Evolutionary conservation across 1,140 invertebrate genomes (phyloP).

Genomic region (Cyphomyrmex costatus): DNA sequence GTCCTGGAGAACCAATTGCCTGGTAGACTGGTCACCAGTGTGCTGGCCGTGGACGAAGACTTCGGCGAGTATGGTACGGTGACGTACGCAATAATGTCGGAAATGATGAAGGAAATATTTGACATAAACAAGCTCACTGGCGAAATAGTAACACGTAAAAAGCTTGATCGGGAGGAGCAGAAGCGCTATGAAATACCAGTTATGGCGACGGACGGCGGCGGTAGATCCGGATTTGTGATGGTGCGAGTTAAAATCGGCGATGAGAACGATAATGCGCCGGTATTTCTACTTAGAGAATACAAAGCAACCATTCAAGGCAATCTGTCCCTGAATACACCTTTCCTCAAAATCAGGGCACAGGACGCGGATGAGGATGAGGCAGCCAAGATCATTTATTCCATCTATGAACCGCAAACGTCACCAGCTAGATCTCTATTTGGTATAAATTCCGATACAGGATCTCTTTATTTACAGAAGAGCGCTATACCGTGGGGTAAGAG

Average conservation of each 20-base stretch:
- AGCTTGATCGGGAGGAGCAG: conserved; percentile 93
- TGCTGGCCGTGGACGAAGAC: conserved; percentile 94
- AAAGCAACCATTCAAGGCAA: conserved; percentile 91
- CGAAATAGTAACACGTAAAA: conserved; percentile 91
- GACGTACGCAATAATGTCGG: conserved; percentile 93
- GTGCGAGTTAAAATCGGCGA: conserved; percentile 93
- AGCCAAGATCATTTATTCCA: conserved; percentile 91
- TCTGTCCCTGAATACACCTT: conserved; percentile 88
- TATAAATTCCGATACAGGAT: conserved; percentile 90
- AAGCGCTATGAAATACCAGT: conserved; percentile 93
- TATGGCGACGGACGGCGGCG: conserved; percentile 95
- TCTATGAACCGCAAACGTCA: conserved; percentile 89
- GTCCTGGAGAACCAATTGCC: conserved; percentile 93
- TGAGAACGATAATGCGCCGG: conserved; percentile 95
- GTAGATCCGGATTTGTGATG: conserved; percentile 92
- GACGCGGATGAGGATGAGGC: conserved; percentile 91
- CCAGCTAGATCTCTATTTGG: conserved; percentile 89
- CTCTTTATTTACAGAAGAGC: conserved; percentile 89
- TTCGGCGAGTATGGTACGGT: conserved; percentile 93
- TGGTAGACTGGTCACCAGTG: conserved; percentile 91
- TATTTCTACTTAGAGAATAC: conserved; percentile 93
- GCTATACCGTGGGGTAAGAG: conserved; percentile 88
- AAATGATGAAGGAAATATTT: conserved; percentile 92
- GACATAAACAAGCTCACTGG: conserved; percentile 92
- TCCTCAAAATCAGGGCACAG: conserved; percentile 90